Conservation (phyloP, 2,888 invertebrate genomes). For the Apeira syringaria region DNA sequence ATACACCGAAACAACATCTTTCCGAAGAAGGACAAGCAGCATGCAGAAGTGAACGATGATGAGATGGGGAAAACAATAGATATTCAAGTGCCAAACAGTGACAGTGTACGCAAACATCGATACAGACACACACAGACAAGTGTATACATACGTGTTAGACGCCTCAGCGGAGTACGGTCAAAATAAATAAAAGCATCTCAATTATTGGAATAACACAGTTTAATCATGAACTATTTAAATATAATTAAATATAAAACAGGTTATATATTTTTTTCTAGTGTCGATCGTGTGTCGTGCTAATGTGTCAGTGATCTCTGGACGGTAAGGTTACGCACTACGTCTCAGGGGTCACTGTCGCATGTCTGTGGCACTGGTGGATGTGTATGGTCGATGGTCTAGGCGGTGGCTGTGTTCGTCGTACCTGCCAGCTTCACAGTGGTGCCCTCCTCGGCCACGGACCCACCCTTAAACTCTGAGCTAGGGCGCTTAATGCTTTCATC, state of each 20-base stretch:
- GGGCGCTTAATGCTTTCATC: conserved; percentile 92
- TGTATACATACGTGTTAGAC: conserved; percentile 82
- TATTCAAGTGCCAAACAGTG: conserved; percentile 70
- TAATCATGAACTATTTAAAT: conserved; percentile 79
- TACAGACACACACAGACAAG: conserved; percentile 80
- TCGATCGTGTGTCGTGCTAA: conserved; percentile 76
- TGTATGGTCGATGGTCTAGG: conserved; percentile 75
- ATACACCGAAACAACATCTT: conserved; percentile 42
- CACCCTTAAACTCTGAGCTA: conserved; percentile 93
- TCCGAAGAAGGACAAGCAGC: conserved; percentile 59
- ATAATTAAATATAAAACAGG: conserved; percentile 78
- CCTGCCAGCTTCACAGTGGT: conserved; percentile 72
- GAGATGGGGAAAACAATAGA: conserved; percentile 59
- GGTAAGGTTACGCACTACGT: conserved; percentile 26
- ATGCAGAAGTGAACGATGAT: conserved; percentile 73
- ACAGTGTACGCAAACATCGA: conserved; percentile 79
- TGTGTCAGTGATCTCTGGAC: conserved; percentile 70
- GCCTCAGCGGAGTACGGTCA: conserved; percentile 82
- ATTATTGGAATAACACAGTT: conserved; percentile 83
- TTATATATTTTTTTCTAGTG: conserved; percentile 74
- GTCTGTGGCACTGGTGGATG: conserved; percentile 68
- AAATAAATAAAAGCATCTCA: conserved; percentile 83
- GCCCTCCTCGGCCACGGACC: conserved; percentile 75
- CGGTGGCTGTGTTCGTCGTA: conserved; percentile 72
- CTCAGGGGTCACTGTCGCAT: conserved; percentile 73